Base-by-base conservation (phyloP, 2,888 invertebrate species). In the Proisotoma minuta region DNA sequence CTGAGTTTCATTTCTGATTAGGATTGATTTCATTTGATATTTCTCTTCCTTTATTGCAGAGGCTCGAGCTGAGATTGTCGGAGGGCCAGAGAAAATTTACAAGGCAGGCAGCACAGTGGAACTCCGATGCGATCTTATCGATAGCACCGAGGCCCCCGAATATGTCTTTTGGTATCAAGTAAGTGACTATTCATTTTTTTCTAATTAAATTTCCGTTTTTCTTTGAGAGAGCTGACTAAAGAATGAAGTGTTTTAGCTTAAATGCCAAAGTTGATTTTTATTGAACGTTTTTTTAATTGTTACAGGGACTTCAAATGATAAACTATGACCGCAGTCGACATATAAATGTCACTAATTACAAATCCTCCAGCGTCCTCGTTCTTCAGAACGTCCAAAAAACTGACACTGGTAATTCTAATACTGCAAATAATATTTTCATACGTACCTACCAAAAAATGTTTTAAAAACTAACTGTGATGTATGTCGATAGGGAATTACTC, bases 331-430 rank as follows among this genome's bases (percentile, higher is more conserved):
- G 83, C 18, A 72, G 68, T 56, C 69, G 71, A 64, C 91, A 90
- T 60, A 87, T 91, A 76, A 91, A 90, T 78, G 91, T 92, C 59
- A 90, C 89, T 63, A 89, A 89, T 4, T 89, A 91, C 74, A 77
- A 79, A 39, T 78, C 79, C 67, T 79, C 79, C 54, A 81, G 81
- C 68, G 81, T 80, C 69, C 76, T 82, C 72, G 77, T 80, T 58
- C 79, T 81, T 64, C 78, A 78, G 63, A 78, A 78, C 69, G 81
- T 80, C 18, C 83, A 84, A 69, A 81, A 79, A 75, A 76, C 79
- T 52, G 87, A 88, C 75, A 85, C 34, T 10, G 34, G 34, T 34
- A 34, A 10, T 34, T 8, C 34, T 10, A 10, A 34, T 10, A 8
- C 8, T 34, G 34, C 8, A 34, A 34, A 34, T 10, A 34, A 34